Conservation (phyloP, 2,113 vertebrate species). For the Phaethornis superciliosus region DNA sequence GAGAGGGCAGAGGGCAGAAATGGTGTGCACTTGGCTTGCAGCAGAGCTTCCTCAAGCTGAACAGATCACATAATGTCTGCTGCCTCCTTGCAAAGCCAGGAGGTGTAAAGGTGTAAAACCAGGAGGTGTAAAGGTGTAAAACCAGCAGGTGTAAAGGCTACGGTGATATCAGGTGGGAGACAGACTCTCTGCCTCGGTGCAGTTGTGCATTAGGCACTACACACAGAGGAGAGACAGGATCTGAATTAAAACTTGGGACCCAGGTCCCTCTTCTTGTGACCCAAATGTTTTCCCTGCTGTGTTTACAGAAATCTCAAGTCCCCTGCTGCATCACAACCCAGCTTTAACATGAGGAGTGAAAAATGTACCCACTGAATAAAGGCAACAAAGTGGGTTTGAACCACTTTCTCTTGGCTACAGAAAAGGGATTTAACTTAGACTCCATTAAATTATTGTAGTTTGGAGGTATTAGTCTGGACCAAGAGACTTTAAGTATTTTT, state of each 20-base stretch:
- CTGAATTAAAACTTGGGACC: neutral
- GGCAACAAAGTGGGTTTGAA: neutral
- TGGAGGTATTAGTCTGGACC: neutral
- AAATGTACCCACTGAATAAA: accelerated
- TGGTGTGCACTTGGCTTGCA: neutral
- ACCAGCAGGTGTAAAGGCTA: accelerated
- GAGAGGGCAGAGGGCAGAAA: neutral
- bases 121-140: neutral
- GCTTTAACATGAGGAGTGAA: neutral
- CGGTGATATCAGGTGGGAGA: neutral
- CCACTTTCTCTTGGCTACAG: neutral
- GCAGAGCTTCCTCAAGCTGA: neutral
- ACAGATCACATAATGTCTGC: neutral
- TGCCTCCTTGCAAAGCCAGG: neutral
- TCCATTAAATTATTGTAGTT: neutral
- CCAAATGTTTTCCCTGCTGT: neutral
- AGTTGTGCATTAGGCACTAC: neutral
- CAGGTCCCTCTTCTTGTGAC: neutral
- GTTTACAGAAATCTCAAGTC: neutral
- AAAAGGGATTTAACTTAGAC: neutral
- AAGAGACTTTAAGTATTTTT: neutral
- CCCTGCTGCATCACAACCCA: neutral
- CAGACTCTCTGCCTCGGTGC: neutral
- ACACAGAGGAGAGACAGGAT: neutral
- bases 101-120: neutral